Evolutionary conservation across 2,888 invertebrate species (phyloP).

Genomic region (Andrena camellia): DNA sequence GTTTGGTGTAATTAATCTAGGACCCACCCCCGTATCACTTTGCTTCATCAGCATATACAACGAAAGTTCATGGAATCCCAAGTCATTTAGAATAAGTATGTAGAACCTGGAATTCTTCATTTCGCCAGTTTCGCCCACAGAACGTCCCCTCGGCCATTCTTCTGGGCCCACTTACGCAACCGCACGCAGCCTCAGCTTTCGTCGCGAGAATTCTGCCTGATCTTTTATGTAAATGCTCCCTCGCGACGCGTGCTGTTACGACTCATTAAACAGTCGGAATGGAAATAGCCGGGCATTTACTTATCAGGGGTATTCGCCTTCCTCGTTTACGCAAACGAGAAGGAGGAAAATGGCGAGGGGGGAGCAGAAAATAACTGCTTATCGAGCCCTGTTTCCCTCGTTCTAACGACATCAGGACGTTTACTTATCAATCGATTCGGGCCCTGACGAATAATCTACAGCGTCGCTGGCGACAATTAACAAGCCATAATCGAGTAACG

Average conservation of each 20-base stretch:
- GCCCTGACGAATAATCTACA: conserved; percentile 17
- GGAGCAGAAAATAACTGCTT: conserved; percentile 49
- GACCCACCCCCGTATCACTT: too few relatives aligned
- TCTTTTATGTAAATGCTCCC: conserved; percentile 56
- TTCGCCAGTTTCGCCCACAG: too few relatives aligned
- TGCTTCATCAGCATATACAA: too few relatives aligned
- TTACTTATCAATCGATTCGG: conserved; percentile 53
- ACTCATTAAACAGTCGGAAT: conserved; percentile 67
- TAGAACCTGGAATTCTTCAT: too few relatives aligned
- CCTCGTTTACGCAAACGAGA: conserved; percentile 58
- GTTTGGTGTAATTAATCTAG: too few relatives aligned
- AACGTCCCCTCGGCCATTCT: background rate
- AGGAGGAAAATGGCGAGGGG: background rate
- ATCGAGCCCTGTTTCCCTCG: conserved; percentile 28
- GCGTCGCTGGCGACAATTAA: conserved; percentile 24
- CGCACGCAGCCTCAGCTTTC: background rate
- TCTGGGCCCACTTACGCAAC: conserved; percentile 10
- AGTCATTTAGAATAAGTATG: too few relatives aligned
- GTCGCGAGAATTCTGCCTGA: conserved; percentile 42
- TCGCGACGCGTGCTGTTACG: conserved; percentile 62
- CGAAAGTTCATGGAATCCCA: too few relatives aligned
- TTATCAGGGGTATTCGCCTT: conserved; percentile 56
- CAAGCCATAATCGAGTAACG: conserved; percentile 5
- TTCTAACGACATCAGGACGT: conserved; percentile 15
- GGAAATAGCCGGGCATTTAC: conserved; percentile 66